Percentiles rank a stretch among this genome's conserved stretches.
These are phyloP conservation scores for Cathartes aura DNA, from an alignment of 2,113 vertebrate genomes.

Conservation along the genomic window DNA sequence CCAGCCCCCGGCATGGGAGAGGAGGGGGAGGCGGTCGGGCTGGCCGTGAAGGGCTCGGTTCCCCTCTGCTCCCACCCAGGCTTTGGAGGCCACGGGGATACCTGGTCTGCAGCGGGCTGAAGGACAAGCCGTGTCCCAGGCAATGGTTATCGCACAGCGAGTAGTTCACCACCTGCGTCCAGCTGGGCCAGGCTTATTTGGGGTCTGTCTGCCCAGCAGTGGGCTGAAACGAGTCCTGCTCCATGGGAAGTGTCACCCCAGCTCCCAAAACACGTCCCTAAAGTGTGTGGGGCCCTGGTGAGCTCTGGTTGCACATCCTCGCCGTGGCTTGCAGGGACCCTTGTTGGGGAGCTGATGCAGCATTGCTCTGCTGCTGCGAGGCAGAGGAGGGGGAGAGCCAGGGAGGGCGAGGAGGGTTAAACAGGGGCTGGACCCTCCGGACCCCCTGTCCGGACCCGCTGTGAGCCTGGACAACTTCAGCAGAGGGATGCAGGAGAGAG, in stretches of 20 bases:
- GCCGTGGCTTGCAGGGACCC: accelerated
- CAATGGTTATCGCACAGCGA: accelerated
- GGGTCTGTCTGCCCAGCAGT: neutral
- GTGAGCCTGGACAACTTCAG: neutral
- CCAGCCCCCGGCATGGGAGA: neutral
- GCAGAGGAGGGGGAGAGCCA: neutral
- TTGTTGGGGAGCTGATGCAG: neutral
- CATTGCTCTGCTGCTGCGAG: neutral
- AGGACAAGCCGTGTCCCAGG: neutral
- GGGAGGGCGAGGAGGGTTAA: neutral
- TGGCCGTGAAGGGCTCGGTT: neutral
- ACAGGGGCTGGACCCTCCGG: neutral
- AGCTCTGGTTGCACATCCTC: accelerated
- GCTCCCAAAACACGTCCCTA: neutral
- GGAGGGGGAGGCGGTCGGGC: neutral
- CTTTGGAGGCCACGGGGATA: neutral
- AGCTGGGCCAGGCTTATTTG: neutral
- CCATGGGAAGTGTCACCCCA: neutral
- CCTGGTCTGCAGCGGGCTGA: accelerated
- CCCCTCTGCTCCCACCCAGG: neutral
- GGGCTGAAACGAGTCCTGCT: neutral
- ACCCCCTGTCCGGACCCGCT: neutral
- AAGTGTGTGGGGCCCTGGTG: neutral
- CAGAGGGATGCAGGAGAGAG: neutral
- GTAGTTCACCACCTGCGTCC: accelerated